Base-by-base conservation (phyloP, 2,113 vertebrate genomes). In the Misgurnus mizolepis region DNA sequence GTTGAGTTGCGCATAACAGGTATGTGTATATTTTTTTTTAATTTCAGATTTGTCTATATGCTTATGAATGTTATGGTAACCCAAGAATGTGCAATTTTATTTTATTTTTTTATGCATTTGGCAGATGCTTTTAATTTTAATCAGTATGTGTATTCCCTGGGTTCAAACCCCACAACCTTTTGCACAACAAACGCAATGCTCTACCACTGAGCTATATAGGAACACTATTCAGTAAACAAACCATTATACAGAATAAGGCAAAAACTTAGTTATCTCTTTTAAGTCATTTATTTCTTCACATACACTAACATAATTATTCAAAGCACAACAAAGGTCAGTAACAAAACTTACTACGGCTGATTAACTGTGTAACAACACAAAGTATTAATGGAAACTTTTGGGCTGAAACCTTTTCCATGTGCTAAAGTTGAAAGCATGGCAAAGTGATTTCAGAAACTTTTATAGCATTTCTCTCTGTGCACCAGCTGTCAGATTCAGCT, bases 401-500 rank as follows among this genome's bases (percentile, higher is more conserved):
- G 27, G 41, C 39, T 39, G 61, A 53, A 76, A 50, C 61, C 49
- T 50, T 64, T 66, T 55, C 61, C 74, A 76, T 66, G 72, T 64
- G 58, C 17, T 66, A 11, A 12, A 75, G 43, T 15, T 62, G 18
- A 75, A 75, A 43, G 55, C 58, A 43, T 22, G 5, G 22, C 22
- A 45, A 14, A 53, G 47, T 8, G 62, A 77, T 77, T 18, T 18
- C 60, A 76, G 22, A 76, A 65, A 77, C 61, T 66, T 77, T 53
- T 41, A n/a, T 77, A 55, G 74, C 74, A 22, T 77, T 66, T 39
- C 45, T 53, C 61, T 64, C 45, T 66, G 74, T 66, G 61, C 47
- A 66, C 27, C 74, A 77, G 74, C 62, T 77, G 74, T 66, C 62
- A 53, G 27, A 77, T 39, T 62, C 43, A 58, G 55, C 55, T 18